Base-by-base conservation (phyloP, 2,888 invertebrate species). In the Oscheius sp. region DNA sequence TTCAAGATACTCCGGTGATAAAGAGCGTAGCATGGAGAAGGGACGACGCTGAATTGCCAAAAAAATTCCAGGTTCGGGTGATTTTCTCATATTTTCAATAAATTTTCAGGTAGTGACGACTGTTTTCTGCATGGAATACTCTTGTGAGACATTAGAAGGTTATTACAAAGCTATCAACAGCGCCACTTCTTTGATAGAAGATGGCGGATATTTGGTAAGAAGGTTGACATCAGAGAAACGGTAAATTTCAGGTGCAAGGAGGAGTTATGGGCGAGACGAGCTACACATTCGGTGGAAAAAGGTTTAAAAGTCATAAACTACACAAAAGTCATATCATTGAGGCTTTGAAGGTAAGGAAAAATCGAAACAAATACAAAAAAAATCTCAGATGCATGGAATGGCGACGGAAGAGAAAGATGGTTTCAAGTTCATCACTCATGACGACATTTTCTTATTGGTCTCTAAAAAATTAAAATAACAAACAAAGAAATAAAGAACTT, bases 41-140 rank as follows among this genome's bases (percentile, higher is more conserved):
- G 46, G 70, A 78, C 23, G 73, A 75, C 0, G 5, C n/a, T 0
- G 64, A 72, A n/a, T 61, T 87, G 5, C 87, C 87, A 0, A 59
- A 77, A 41, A 84, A 87, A 63, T 87, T 87, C 73, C 85, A 87
- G 69, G 76, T 78, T 46, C 13, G 35, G 18, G 2, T 29, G 2
- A 23, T 66, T 23, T 7, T n/a, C 55, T 55, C 21, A 7, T 13
- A 3, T 13, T 5, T 49, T 13, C 3, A 16, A 18, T 21, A 49
- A 49, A 55, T 16, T 70, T 76, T 23, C 78, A 78, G 74, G 83
- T 86, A 16, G 86, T 87, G 2, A 78, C 85, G 3, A 85, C 87
- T 2, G 83, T 87, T 1, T 87, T 88, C 77, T 87, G 87, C 68
- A 75, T 87, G 56, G 87, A 87, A 73, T 87, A 87, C 74, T 84